Base-by-base conservation (phyloP, 2,113 vertebrate species). In the Sylvilagus bachmani region DNA sequence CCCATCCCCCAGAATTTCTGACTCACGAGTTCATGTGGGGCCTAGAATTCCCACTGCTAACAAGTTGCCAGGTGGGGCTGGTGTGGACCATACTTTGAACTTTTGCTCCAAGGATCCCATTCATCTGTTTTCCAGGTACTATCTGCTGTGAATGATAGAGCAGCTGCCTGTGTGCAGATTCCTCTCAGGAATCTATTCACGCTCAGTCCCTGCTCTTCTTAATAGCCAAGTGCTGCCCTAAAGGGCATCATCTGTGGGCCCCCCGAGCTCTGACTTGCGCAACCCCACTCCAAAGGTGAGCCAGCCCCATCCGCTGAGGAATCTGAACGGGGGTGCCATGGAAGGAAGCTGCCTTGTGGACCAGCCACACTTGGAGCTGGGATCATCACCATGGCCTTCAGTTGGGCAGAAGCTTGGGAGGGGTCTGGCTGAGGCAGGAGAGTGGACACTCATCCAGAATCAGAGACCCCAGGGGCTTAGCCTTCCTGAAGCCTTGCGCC, bases 211-310 rank as follows among this genome's bases (percentile, higher is more conserved):
- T 71, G 36, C 3, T 62, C 44, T 58, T 38, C 51, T 49, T 38
- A 66, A 3, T 13, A n/a, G n/a, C 49, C 82, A 79, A 73, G 69
- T 78, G 87, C 64, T 94, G 75, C 92, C 84, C 78, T 75, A n/a
- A 67, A 91, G 33, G 71, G 16, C 69, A 25, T 84, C 86, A 75
- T 91, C 86, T 91, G 53, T 49, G 75, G 90, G 49, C 81, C 96
- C 31, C n/a, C 36, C 86, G 91, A 91, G 86, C 93, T 95, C 71
- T 92, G 92, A 89, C 92, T 82, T 64, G 0, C 27, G 14, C 77
- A 55, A 96, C 86, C 44, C 62, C 70, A 70, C n/a, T 78, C n/a
- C 27, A 87, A 86, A 89, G 73, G 82, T 70, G 64, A 91, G 16
- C 14, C 29, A 53, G 14, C 25, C 22, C 12, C 44, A 25, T 6